Evolutionary conservation across 2,113 vertebrate genomes (phyloP).

Genomic region (Petaurus breviceps): DNA sequence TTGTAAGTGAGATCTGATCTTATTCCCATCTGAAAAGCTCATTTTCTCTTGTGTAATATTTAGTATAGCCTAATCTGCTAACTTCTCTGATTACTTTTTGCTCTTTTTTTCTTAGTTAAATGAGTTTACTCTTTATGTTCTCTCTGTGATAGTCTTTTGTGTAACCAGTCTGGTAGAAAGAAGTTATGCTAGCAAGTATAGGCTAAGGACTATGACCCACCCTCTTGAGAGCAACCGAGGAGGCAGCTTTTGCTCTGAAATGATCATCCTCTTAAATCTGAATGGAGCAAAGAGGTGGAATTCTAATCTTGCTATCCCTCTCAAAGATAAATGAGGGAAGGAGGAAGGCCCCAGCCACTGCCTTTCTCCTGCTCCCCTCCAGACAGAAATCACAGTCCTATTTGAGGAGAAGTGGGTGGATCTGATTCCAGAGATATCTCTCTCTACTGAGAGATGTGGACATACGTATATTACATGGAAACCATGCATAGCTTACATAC

Average conservation of each 20-base stretch:
- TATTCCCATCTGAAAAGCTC: not conserved
- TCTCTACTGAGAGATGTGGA: not conserved
- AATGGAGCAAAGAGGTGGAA: too few species aligned
- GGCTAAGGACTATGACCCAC: too few species aligned
- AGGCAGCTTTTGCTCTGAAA: too few species aligned
- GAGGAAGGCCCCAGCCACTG: too few species aligned
- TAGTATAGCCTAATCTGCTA: not conserved
- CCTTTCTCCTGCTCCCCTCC: too few species aligned
- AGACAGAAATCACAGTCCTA: not conserved
- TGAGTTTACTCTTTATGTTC: not conserved
- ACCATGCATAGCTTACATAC: not conserved
- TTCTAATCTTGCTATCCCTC: too few species aligned
- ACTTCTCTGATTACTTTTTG: not conserved
- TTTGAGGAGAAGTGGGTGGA: not conserved
- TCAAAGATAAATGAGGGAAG: too few species aligned
- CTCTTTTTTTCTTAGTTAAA: not conserved
- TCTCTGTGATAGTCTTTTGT: too few species aligned
- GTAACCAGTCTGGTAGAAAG: too few species aligned
- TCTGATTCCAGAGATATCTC: not conserved
- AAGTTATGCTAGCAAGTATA: too few species aligned
- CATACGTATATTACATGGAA: not conserved
- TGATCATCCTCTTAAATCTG: too few species aligned
- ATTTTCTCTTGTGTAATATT: not conserved
- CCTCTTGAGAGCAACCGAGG: too few species aligned
- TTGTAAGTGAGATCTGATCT: not conserved